phyloP scores from a whole-genome alignment of 2,113 vertebrate species.

The Isurus oxyrinchus region DNA sequence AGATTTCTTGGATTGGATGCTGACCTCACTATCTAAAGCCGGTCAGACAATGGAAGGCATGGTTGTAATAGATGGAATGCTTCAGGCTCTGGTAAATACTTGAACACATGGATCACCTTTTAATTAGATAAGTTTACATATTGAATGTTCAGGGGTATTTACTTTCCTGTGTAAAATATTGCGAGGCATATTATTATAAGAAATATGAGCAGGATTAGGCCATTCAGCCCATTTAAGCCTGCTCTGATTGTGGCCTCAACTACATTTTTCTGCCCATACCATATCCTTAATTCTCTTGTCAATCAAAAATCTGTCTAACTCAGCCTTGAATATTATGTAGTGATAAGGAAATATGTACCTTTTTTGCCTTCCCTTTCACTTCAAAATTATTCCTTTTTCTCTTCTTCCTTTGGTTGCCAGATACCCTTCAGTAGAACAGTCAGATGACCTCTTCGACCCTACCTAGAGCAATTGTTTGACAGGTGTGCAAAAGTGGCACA shows the following conservation, averaged over 20 bases:
- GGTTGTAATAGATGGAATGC: constrained; percentile 70
- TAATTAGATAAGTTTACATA: background rate
- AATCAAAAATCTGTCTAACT: too few species aligned
- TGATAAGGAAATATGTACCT: background rate
- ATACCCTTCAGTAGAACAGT: background rate
- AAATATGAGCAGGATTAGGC: too few species aligned
- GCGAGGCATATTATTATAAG: background rate
- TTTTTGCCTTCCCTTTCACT: background rate
- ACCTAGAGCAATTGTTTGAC: background rate
- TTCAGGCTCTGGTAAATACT: constrained; percentile 80
- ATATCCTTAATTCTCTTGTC: too few species aligned
- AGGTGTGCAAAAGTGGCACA: background rate
- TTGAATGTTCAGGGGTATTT: background rate
- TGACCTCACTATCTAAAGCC: constrained; percentile 64
- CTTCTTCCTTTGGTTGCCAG: background rate
- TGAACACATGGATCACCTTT: background rate
- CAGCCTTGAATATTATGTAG: too few species aligned
- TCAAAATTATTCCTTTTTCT: background rate
- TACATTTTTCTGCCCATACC: too few species aligned
- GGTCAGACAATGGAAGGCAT: constrained; percentile 68
- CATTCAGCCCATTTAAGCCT: too few species aligned
- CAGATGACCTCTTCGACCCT: background rate
- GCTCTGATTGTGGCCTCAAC: too few species aligned
- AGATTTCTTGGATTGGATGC: constrained; percentile 84
- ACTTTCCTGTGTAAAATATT: background rate